Conservation (phyloP, 2,113 vertebrate genomes). For the Clarias magur region DNA sequence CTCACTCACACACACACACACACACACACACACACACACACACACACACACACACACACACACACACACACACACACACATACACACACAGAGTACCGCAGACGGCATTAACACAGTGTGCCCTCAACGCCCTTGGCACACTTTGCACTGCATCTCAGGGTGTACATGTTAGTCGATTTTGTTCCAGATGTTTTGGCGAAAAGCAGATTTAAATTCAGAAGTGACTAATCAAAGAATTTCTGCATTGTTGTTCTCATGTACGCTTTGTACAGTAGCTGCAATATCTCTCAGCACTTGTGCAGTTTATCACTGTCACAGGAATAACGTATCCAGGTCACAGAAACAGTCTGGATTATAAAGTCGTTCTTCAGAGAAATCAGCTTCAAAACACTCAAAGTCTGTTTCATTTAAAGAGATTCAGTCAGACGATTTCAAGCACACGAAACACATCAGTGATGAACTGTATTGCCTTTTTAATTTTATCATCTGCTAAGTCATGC, state of each 20-base stretch:
- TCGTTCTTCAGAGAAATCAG: too few species aligned
- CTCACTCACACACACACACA: background rate
- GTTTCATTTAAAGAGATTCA: background rate
- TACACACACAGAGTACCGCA: background rate
- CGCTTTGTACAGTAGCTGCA: background rate
- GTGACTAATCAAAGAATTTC: background rate
- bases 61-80: constrained; percentile 21
- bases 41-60: background rate
- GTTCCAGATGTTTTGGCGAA: background rate
- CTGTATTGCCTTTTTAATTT: background rate
- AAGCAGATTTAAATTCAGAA: constrained; percentile 1
- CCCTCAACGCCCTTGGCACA: constrained; percentile 12
- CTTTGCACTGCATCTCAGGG: background rate
- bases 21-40: constrained; percentile 4
- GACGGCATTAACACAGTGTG: background rate
- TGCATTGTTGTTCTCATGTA: background rate
- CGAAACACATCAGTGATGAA: constrained; percentile 8
- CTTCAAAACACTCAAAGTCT: background rate
- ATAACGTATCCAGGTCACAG: background rate
- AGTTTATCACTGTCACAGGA: background rate
- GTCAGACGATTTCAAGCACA: background rate
- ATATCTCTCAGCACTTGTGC: background rate
- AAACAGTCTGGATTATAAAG: background rate
- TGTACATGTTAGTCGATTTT: background rate
- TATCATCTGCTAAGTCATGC: constrained; percentile 6